Evolutionary conservation across 2,888 invertebrate genomes (phyloP).

Genomic region (Campoletis raptor): DNA sequence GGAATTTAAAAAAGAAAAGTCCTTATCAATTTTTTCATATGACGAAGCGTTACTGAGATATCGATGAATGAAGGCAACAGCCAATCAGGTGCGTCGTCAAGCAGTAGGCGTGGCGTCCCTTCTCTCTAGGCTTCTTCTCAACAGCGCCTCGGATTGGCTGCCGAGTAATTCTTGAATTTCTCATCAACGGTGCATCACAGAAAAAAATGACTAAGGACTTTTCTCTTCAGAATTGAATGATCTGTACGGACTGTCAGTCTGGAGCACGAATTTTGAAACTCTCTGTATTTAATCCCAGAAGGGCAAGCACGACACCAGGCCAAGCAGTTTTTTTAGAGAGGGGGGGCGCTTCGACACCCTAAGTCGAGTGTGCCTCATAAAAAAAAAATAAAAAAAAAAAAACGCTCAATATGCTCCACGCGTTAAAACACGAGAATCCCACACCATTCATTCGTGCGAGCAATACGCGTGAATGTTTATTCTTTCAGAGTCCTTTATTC

Average conservation of each 20-base stretch:
- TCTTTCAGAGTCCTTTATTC: slow-evolving; percentile 42
- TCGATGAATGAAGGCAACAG: background rate
- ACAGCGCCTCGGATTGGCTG: background rate
- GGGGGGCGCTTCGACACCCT: slow-evolving; percentile 36
- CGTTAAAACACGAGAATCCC: slow-evolving; percentile 65
- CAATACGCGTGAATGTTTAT: slow-evolving; percentile 46
- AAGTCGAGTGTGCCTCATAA: slow-evolving; percentile 51
- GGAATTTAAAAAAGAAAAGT: background rate
- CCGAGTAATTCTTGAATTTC: background rate
- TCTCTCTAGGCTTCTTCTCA: background rate
- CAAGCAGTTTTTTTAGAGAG: slow-evolving; percentile 20
- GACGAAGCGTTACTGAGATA: background rate
- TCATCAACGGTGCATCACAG: background rate
- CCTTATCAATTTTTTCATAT: background rate
- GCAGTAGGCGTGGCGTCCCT: background rate
- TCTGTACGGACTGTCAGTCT: background rate
- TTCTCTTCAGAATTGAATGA: background rate
- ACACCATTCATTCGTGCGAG: slow-evolving; percentile 50
- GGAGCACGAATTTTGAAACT: background rate
- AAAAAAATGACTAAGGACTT: background rate
- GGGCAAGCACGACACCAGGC: slow-evolving; percentile 41
- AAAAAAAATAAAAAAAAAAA: slow-evolving; percentile 62
- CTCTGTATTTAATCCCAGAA: slow-evolving; percentile 29
- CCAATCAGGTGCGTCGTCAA: background rate
- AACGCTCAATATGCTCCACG: slow-evolving; percentile 65